phyloP scores from a whole-genome alignment of 2,113 vertebrate species.

The Eubucco bourcierii region DNA sequence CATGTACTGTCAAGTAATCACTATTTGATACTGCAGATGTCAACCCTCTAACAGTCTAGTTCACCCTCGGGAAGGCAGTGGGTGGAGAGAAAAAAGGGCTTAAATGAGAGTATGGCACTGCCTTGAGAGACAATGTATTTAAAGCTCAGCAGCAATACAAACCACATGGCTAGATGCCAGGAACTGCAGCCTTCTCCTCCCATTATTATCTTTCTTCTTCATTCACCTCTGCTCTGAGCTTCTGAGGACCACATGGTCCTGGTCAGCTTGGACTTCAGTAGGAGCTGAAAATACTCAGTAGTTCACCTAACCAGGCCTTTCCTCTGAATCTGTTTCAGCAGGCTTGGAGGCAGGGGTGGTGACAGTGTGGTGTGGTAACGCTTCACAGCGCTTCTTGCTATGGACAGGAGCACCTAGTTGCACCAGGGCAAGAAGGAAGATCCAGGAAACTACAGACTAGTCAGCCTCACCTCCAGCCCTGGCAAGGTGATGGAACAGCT shows the following conservation, averaged over 20 bases:
- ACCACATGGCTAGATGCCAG: background rate
- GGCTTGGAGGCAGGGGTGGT: background rate
- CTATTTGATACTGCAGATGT: conserved; percentile 13
- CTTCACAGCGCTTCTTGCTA: rapidly evolving
- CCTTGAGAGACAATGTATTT: background rate
- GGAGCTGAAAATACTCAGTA: background rate
- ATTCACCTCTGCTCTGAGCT: background rate
- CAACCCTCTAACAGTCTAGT: background rate
- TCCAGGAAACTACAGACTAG: no score
- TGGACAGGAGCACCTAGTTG: rapidly evolving
- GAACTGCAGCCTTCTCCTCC: background rate
- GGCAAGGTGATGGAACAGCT: no score
- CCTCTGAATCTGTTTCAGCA: background rate
- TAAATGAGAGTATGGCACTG: background rate
- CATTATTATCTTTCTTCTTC: background rate
- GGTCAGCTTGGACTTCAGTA: background rate
- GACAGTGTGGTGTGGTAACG: background rate
- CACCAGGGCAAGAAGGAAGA: no score
- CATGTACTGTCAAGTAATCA: background rate
- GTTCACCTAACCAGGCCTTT: background rate
- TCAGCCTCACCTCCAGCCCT: no score
- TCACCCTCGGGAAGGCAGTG: background rate
- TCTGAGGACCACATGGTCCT: rapidly evolving
- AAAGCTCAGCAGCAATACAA: background rate
- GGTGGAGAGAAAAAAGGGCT: background rate